phyloP scores from a whole-genome alignment of 2,888 invertebrate species.

The Pteria penguin region DNA sequence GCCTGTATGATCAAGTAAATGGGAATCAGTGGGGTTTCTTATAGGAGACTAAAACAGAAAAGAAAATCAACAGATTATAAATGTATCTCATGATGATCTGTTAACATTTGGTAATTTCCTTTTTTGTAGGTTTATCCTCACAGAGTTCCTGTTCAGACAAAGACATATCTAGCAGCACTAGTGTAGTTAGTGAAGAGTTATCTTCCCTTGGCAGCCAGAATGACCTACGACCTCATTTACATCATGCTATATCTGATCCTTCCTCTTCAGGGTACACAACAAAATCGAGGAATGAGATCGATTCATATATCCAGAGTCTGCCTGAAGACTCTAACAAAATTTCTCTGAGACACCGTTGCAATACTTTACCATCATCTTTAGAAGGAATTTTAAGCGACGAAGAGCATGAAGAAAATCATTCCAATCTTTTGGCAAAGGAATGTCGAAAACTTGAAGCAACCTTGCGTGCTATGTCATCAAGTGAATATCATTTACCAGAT shows the following conservation, averaged over 20 bases:
- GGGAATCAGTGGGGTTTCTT: too few relatives aligned
- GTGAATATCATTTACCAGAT: conserved; percentile 14
- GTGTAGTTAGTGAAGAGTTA: conserved; percentile 68
- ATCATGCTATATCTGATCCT: conserved; percentile 26
- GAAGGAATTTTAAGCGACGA: conserved; percentile 13
- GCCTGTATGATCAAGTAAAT: too few relatives aligned
- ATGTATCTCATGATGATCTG: too few relatives aligned
- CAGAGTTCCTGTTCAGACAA: conserved; percentile 32
- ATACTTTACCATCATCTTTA: conserved; percentile 33
- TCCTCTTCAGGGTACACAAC: not conserved
- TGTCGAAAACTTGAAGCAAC: conserved; percentile 60
- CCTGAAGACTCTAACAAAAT: not conserved
- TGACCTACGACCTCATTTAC: not conserved
- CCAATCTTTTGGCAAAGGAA: conserved; percentile 38
- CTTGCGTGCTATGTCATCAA: conserved; percentile 56
- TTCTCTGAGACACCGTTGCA: conserved; percentile 22
- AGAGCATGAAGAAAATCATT: not conserved
- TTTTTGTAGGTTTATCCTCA: not conserved
- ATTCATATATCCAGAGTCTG: not conserved
- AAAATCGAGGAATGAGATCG: not conserved
- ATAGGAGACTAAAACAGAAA: too few relatives aligned
- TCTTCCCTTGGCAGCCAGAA: conserved; percentile 29
- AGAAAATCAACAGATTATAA: too few relatives aligned
- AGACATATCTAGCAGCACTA: conserved; percentile 59
- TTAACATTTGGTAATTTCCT: too few relatives aligned